Percentiles rank a stretch among this genome's conserved stretches.
Evolutionary conservation across 2,888 invertebrate species (phyloP).

Genomic region (Dolomedes plantarius): DNA sequence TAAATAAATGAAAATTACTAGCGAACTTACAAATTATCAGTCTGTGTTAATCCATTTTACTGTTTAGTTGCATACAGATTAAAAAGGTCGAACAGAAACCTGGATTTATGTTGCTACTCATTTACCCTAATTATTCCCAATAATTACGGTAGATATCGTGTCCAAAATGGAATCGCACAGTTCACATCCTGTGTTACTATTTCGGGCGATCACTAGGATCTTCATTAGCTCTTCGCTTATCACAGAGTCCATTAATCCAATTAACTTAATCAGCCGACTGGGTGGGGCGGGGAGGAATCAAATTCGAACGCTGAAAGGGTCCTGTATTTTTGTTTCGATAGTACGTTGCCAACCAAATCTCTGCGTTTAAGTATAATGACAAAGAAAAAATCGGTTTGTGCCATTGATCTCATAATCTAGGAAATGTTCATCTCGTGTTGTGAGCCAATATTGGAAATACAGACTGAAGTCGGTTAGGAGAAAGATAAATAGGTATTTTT

Average conservation of each 20-base stretch:
- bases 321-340: not conserved
- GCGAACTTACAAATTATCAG: no score
- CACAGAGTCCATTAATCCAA: constrained; percentile 32
- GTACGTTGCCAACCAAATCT: not conserved
- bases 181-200: constrained; percentile 4
- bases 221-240: constrained; percentile 34
- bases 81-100: no score
- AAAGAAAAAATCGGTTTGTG: not conserved
- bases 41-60: no score
- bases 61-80: no score
- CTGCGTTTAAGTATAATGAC: not conserved
- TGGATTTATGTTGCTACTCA: not conserved
- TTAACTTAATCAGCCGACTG: constrained; percentile 41
- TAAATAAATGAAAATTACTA: no score
- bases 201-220: constrained; percentile 15
- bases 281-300: constrained; percentile 51
- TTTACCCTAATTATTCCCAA: not conserved
- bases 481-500: no score
- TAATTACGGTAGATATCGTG: not conserved
- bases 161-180: not conserved
- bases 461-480: no score
- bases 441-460: no score
- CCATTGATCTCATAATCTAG: not conserved
- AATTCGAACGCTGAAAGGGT: constrained; percentile 20
- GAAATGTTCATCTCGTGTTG: no score